Evolutionary conservation across 2,113 vertebrate species (phyloP), one percentile per base, ranked within the genome.

Genomic region (Bothrops jararaca): DNA sequence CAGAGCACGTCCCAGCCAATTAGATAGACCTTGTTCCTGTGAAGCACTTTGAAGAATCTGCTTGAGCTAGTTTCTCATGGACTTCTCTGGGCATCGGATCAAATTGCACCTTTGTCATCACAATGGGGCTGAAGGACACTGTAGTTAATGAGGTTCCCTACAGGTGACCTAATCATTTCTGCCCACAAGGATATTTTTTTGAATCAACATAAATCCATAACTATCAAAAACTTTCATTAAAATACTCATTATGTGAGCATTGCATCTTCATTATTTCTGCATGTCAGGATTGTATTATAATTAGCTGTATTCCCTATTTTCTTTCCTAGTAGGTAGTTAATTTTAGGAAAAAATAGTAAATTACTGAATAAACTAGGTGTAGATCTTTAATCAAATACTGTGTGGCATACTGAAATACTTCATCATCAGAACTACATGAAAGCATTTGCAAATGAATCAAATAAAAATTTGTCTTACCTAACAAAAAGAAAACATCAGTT

Each of bases 301-400:
- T 91, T 89, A 86, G 56, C 54, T 90, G 5, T 53, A 80, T 85
- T 57, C 29, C 85, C 42, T 90, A 90, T 90, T 90, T 92, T 92
- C 54, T 92, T 92, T 90, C 88, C 74, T 92, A 90, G 92, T 89
- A 90, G 92, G 88, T 58, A 74, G 54, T 64, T 92, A 88, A 92
- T 93, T 91, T 89, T 54, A 6, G 93, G 90, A 89, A 92, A 91
- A 93, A 95, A 29, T 42, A 92, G 0, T 57, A 95, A 92, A 50
- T 15, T 57, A 94, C 91, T 94, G 94, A 91, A 91, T 93, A 96
- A 97, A 98, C 95, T 96, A 97, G 95, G 96, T 92, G 92, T 91
- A 94, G 95, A 86, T 95, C 94, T 93, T 45, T 95, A 92, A 96
- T 97, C 89, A 94, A 94, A 60, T 94, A 90, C 95, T 96, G 95